Evolutionary conservation across 2,113 vertebrate species (phyloP).

Genomic region (Puma concolor): DNA sequence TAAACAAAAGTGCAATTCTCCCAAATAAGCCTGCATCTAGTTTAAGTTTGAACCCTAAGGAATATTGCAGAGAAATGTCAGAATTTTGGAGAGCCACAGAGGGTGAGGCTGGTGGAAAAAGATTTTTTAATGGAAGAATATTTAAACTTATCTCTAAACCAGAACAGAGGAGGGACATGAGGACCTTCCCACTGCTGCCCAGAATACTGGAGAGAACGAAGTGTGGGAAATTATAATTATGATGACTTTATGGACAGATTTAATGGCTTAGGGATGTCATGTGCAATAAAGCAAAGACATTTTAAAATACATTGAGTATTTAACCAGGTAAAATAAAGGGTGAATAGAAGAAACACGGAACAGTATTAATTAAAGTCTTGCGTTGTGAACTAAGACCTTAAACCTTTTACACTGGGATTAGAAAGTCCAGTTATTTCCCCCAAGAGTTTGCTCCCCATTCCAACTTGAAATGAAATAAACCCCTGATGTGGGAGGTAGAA

Average conservation of each 20-base stretch:
- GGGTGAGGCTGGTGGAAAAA: background rate
- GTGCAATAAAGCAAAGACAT: background rate
- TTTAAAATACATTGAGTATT: background rate
- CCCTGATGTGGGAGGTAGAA: background rate
- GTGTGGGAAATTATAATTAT: background rate
- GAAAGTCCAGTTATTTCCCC: background rate
- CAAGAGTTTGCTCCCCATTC: background rate
- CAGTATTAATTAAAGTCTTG: constrained; percentile 3
- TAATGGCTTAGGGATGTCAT: background rate
- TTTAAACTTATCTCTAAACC: background rate
- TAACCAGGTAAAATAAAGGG: background rate
- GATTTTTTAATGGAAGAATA: background rate
- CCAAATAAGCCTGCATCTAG: background rate
- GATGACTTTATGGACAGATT: background rate
- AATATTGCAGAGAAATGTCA: constrained; percentile 22
- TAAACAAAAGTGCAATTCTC: background rate
- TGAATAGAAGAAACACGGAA: background rate
- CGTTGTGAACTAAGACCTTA: background rate
- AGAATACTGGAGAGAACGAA: background rate
- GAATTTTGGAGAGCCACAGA: background rate
- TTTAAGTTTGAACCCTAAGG: background rate
- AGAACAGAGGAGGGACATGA: background rate
- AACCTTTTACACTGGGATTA: background rate
- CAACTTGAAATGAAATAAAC: background rate
- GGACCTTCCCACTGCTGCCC: background rate